Percentiles rank a stretch among this genome's conserved stretches.
Conservation (phyloP, 2,113 vertebrate species). For the Dipodomys spectabilis region DNA sequence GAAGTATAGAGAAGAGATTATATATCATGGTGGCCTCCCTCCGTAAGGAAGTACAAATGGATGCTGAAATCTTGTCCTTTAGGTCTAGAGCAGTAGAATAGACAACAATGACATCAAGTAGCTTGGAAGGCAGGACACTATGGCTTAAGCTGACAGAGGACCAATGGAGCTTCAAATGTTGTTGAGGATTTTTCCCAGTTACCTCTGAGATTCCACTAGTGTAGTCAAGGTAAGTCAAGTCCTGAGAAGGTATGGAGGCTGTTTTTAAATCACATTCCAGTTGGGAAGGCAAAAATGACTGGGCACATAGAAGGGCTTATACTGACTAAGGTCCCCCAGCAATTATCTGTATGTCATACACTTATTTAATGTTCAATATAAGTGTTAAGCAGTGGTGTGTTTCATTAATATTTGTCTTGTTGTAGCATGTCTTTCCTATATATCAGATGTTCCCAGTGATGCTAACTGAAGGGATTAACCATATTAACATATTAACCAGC, state of each 20-base stretch:
- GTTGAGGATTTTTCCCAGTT: not conserved
- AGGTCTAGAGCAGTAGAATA: not conserved
- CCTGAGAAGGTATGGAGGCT: not conserved
- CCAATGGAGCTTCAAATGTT: conserved; percentile 19
- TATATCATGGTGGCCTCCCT: not conserved
- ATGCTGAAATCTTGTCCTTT: not conserved
- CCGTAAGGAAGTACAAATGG: not conserved
- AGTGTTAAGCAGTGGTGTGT: conserved; percentile 39
- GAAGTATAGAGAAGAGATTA: not conserved
- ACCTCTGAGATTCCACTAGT: conserved; percentile 18
- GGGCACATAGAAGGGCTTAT: not conserved
- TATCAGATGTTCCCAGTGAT: conserved; percentile 52
- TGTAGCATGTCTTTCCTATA: conserved; percentile 32
- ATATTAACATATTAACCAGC: conserved; percentile 59
- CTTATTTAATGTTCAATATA: not conserved
- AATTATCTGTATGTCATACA: conserved; percentile 15
- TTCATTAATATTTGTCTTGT: conserved; percentile 63
- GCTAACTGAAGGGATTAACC: conserved; percentile 22
- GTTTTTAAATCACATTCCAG: conserved; percentile 29
- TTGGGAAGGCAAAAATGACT: conserved; percentile 33
- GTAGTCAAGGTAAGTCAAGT: conserved; percentile 3
- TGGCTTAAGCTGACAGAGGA: not conserved
- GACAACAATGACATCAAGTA: not conserved
- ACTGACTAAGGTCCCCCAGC: conserved; percentile 17
- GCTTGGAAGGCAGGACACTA: conserved; percentile 14